These are phyloP conservation scores for Polyergus mexicanus DNA, from an alignment of 1,140 invertebrate genomes.

Conservation along the genomic window DNA sequence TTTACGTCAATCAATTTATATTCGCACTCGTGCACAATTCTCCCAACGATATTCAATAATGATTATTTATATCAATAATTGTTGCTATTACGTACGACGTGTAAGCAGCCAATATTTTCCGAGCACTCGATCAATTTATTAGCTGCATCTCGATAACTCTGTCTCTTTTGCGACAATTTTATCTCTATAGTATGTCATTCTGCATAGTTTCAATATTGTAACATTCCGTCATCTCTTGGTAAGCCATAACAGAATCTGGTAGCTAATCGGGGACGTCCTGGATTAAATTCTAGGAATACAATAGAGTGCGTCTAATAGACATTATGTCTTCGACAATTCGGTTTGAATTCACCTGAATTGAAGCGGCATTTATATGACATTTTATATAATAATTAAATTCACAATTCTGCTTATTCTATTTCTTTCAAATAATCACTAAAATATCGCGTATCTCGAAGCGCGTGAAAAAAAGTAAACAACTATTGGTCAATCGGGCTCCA, in stretches of 20 bases:
- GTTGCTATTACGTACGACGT: not conserved
- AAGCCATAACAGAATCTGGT: conserved; percentile 37
- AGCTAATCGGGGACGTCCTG: conserved; percentile 43
- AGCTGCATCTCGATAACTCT: conserved; percentile 32
- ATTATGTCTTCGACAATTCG: conserved; percentile 27
- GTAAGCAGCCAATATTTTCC: conserved; percentile 31
- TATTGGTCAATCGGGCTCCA: conserved; percentile 26
- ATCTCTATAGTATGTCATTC: not conserved
- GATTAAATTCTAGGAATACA: conserved; percentile 67
- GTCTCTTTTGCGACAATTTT: conserved; percentile 26
- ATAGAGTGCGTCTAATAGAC: conserved; percentile 40
- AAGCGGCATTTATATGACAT: not conserved
- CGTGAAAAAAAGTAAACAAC: conserved; percentile 48
- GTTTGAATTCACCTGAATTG: not conserved
- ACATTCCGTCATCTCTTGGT: conserved; percentile 23
- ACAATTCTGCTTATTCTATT: not conserved
- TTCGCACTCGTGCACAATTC: conserved; percentile 27
- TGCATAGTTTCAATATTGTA: conserved; percentile 22
- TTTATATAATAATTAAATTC: conserved; percentile 2
- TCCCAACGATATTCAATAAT: conserved; percentile 32
- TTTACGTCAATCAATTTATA: not conserved
- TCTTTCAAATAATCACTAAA: not conserved
- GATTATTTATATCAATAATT: conserved; percentile 49
- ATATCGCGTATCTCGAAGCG: not conserved
- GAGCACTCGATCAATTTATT: conserved; percentile 53